phyloP scores from a whole-genome alignment of 2,797 vertebrate genomes.

The Glyptemys insculpta region DNA sequence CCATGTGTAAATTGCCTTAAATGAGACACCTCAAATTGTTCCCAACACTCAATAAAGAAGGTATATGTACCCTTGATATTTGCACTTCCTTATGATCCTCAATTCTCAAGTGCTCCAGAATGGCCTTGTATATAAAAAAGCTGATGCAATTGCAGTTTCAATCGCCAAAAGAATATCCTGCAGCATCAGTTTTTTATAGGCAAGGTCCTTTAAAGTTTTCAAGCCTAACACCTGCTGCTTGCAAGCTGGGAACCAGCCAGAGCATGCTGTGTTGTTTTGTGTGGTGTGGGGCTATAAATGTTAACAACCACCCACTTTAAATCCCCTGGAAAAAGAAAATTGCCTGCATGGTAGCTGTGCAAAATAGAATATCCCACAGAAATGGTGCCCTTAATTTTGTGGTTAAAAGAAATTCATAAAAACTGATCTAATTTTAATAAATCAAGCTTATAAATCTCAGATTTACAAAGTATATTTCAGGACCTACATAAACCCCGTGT shows the following conservation, averaged over 20 bases:
- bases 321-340: background rate
- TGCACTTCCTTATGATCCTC: background rate
- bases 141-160: background rate
- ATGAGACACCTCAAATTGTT: background rate
- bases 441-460: constrained; percentile 49
- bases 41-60: background rate
- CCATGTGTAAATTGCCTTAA: background rate
- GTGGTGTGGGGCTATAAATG: background rate
- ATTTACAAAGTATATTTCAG: constrained; percentile 35
- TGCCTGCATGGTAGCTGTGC: background rate
- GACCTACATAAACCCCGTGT: constrained; percentile 35
- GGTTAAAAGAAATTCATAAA: background rate
- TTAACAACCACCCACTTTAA: background rate
- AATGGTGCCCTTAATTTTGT: background rate
- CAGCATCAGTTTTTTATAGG: constrained; percentile 3
- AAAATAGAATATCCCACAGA: background rate
- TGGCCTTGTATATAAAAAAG: background rate
- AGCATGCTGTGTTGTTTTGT: background rate
- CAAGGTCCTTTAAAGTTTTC: background rate
- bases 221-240: background rate
- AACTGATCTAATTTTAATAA: constrained; percentile 47
- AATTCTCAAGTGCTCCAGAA: background rate
- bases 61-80: background rate
- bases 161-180: background rate
- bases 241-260: background rate